A percentile compares a stretch with the other conserved stretches of the same genome.
Conservation (phyloP, 2,888 invertebrate species). For the Sarcophaga caerulescens region DNA sequence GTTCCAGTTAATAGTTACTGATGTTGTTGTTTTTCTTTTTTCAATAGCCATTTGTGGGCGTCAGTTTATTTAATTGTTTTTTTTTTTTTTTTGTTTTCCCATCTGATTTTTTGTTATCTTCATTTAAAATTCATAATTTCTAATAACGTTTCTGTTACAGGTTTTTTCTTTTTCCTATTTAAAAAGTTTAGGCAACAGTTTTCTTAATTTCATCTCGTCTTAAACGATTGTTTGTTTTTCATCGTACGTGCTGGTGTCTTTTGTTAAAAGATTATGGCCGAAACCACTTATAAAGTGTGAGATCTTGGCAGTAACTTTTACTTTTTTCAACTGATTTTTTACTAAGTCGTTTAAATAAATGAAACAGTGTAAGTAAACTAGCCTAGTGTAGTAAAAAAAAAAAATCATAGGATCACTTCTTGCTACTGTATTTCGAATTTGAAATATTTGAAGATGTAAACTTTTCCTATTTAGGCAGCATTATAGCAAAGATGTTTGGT, state of each 20-base stretch:
- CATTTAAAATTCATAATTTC: conserved; percentile 18
- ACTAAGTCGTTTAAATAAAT: neutral
- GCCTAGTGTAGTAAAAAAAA: neutral
- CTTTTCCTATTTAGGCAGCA: too few relatives aligned
- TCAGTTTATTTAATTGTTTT: conserved; percentile 36
- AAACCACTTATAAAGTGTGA: conserved; percentile 6
- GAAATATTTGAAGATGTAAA: too few relatives aligned
- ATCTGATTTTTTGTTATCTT: neutral
- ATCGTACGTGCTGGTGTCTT: conserved; percentile 37
- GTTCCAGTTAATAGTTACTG: neutral
- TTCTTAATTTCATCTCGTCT: conserved; percentile 18
- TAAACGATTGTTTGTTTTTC: conserved; percentile 19
- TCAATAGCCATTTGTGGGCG: conserved; percentile 34
- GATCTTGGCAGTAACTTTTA: conserved; percentile 15
- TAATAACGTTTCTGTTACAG: conserved; percentile 11
- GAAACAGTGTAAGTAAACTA: neutral
- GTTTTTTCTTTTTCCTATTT: neutral
- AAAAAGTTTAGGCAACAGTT: conserved; percentile 13
- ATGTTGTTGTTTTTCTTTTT: neutral
- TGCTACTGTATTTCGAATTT: neutral
- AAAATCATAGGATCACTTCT: neutral
- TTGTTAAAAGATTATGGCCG: conserved; percentile 27
- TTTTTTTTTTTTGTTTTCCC: neutral
- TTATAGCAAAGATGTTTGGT: too few relatives aligned
- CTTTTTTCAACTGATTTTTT: neutral